A percentile compares a stretch with the other conserved stretches of the same genome.
These are phyloP conservation scores for Yponomeuta cagnagella DNA, from an alignment of 2,888 invertebrate genomes.

Conservation along the genomic window DNA sequence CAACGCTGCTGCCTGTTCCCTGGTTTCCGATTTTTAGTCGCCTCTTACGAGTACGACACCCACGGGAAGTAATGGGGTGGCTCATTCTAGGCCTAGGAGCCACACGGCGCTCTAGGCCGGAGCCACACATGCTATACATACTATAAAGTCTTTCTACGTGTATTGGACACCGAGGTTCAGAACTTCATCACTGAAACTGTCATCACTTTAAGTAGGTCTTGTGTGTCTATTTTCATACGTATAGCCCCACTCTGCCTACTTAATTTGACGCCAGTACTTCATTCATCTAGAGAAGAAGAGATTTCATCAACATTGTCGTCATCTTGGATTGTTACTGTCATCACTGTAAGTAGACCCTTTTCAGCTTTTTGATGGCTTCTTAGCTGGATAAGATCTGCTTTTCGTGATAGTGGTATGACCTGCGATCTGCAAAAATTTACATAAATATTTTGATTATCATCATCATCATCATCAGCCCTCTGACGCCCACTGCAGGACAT, in stretches of 20 bases:
- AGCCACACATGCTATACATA: too few relatives aligned
- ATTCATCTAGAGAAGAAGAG: not conserved
- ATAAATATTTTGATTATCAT: too few relatives aligned
- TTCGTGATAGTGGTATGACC: not conserved
- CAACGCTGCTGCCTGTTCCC: too few relatives aligned
- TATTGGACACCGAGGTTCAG: too few relatives aligned
- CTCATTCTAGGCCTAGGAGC: too few relatives aligned
- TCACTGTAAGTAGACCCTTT: constrained; percentile 16
- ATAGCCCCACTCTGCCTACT: constrained; percentile 27
- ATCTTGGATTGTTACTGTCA: not conserved
- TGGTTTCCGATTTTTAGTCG: too few relatives aligned
- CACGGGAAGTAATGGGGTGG: too few relatives aligned
- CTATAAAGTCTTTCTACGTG: too few relatives aligned
- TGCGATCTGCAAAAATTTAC: not conserved
- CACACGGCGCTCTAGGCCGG: too few relatives aligned
- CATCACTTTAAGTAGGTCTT: constrained; percentile 11
- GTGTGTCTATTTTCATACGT: constrained; percentile 1
- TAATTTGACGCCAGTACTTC: constrained; percentile 15
- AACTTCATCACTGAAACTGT: not conserved
- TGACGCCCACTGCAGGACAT: too few relatives aligned
- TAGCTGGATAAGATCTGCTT: constrained; percentile 14
- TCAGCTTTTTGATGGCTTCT: constrained; percentile 9
- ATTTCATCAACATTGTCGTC: not conserved
- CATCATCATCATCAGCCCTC: too few relatives aligned
- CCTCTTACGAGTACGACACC: too few relatives aligned